Percentiles rank a stretch among this genome's conserved stretches.
Conservation (phyloP, 2,888 invertebrate species). For the Heteromurus nitidus region DNA sequence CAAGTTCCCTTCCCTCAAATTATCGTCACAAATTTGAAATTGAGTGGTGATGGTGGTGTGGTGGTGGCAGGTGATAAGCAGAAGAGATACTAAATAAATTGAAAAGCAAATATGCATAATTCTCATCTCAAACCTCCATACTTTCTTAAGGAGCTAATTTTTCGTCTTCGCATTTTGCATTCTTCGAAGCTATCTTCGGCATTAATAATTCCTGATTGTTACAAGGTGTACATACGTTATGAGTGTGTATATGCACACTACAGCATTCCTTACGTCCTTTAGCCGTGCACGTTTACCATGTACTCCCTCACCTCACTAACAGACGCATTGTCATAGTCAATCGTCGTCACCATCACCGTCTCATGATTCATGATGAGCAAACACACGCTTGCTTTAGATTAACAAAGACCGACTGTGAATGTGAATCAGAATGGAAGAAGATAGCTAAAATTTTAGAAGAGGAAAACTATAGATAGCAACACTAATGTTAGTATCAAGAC, state of each 20-base stretch:
- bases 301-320: neutral
- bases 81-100: no score
- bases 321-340: constrained; percentile 4
- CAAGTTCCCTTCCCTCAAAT: no score
- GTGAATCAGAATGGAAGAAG: neutral
- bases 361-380: neutral
- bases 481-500: neutral
- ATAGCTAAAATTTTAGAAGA: neutral
- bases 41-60: no score
- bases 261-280: neutral
- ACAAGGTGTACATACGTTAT: neutral
- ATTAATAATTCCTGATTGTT: neutral
- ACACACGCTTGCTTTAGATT: neutral
- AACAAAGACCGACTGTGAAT: neutral
- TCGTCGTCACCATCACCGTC: neutral
- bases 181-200: neutral
- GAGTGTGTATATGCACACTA: neutral
- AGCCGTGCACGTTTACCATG: no score
- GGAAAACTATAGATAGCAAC: neutral
- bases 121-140: no score
- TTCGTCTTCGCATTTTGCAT: neutral
- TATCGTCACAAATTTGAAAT: no score
- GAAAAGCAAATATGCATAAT: no score
- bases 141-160: neutral
- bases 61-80: no score